Conservation (phyloP, 2,888 invertebrate species). For the Cryptus viduatorius region DNA sequence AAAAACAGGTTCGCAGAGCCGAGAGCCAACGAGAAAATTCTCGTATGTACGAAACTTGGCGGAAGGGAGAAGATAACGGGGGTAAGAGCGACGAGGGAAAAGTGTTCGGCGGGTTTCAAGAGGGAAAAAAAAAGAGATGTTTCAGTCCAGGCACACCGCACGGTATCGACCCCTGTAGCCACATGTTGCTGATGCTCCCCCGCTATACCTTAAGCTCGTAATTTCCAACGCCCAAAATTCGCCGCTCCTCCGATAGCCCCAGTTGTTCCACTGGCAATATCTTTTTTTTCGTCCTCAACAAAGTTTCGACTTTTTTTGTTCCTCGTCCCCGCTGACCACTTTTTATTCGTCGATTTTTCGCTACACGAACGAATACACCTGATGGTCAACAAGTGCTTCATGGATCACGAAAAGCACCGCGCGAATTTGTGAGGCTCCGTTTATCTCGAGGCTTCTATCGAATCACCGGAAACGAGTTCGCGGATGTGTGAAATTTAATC, state of each 20-base stretch:
- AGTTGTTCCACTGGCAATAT: slow-evolving; percentile 12
- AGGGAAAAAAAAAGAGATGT: slow-evolving; percentile 28
- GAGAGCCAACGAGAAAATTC: slow-evolving; percentile 10
- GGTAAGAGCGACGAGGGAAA: neutral
- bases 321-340: neutral
- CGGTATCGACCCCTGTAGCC: slow-evolving; percentile 54
- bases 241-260: neutral
- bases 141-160: slow-evolving; percentile 21
- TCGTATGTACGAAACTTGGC: neutral
- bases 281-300: neutral
- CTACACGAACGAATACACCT: too few species aligned
- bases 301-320: neutral
- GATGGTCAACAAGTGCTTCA: too few species aligned
- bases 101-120: slow-evolving; percentile 9
- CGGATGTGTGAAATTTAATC: too few species aligned
- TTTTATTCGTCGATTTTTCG: too few species aligned
- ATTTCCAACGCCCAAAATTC: slow-evolving; percentile 21
- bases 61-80: slow-evolving; percentile 23
- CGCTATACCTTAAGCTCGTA: slow-evolving; percentile 7
- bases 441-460: too few species aligned
- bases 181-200: slow-evolving; percentile 53
- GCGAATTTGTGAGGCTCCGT: too few species aligned
- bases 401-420: too few species aligned
- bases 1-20: slow-evolving; percentile 13
- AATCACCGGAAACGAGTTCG: too few species aligned